Evolutionary conservation across 2,888 invertebrate species (phyloP), one percentile per base, ranked within the genome.

Genomic region (Brachypterus glaber): DNA sequence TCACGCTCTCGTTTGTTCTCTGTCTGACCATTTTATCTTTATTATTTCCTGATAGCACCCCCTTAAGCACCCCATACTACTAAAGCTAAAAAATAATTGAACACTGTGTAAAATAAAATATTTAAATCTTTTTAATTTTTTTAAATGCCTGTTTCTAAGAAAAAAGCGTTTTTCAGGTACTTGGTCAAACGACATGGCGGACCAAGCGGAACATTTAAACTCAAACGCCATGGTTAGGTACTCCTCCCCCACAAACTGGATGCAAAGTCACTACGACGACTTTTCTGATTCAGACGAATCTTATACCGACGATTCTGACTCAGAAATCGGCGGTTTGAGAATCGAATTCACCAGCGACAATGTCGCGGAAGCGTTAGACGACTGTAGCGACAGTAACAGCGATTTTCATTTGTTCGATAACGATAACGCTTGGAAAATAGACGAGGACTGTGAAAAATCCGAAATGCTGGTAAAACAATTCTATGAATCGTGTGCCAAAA

Each of bases 111-210:
- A n/a, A n/a, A n/a, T n/a, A n/a, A n/a, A n/a, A n/a, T n/a, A n/a
- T n/a, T n/a, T n/a, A n/a, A n/a, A n/a, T n/a, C n/a, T n/a, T n/a
- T n/a, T n/a, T n/a, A n/a, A n/a, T n/a, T n/a, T n/a, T n/a, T n/a
- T n/a, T n/a, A n/a, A n/a, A n/a, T n/a, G n/a, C n/a, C n/a, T n/a
- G n/a, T n/a, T n/a, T n/a, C n/a, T n/a, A n/a, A n/a, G n/a, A n/a
- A n/a, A n/a, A n/a, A n/a, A n/a, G n/a, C n/a, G n/a, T n/a, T n/a
- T n/a, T n/a, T n/a, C n/a, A n/a, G n/a, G n/a, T 5, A 90, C 82
- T 0, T 91, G 91, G 91, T 83, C 85, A 1, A 91, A 90, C 60
- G 89, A 90, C 35, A 89, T 90, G 89, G 86, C 87, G 0, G 68
- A 70, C 33, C 55, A 49, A 48, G 56, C 64, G 17, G 60, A 67